Evolutionary conservation across 30 jellyfish, hydroid and myxozoan genomes (phyloP).

Genomic region (Chrysaora quinquecirrha): DNA sequence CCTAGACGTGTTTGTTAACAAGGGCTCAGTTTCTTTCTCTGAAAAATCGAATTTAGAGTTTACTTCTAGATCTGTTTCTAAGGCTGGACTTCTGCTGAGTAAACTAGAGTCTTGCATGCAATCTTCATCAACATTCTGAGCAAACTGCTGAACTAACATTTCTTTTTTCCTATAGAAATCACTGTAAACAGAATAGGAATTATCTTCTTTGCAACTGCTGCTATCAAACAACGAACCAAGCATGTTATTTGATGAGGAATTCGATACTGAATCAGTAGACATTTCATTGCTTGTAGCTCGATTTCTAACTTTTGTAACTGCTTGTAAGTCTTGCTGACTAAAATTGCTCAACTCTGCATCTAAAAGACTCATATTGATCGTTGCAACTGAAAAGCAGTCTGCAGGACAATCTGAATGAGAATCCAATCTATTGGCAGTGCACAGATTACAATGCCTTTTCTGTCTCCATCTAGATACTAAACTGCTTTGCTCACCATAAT

Average conservation of each 20-base stretch:
- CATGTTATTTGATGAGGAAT: neutral
- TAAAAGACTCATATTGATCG: conserved; percentile 42
- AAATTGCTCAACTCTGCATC: conserved; percentile 45
- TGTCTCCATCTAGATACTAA: no score
- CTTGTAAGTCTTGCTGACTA: conserved; percentile 42
- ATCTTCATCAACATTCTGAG: neutral
- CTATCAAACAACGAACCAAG: neutral
- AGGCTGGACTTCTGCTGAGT: neutral
- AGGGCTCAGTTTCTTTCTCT: no score
- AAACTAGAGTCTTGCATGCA: neutral
- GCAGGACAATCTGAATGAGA: neutral
- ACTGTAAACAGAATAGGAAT: neutral
- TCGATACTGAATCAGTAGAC: neutral
- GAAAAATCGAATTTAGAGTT: no score
- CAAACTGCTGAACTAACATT: neutral
- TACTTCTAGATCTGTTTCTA: neutral
- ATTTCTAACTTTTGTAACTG: neutral
- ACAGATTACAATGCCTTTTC: neutral
- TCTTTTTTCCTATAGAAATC: neutral
- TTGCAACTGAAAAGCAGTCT: conserved; percentile 61
- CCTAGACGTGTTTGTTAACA: no score
- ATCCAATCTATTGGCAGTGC: neutral
- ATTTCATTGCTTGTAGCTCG: neutral
- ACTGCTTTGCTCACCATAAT: conserved; percentile 30
- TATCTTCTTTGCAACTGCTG: neutral